Evolutionary conservation across 2,797 vertebrate species (phyloP).

Genomic region (Anolis apletophallus): DNA sequence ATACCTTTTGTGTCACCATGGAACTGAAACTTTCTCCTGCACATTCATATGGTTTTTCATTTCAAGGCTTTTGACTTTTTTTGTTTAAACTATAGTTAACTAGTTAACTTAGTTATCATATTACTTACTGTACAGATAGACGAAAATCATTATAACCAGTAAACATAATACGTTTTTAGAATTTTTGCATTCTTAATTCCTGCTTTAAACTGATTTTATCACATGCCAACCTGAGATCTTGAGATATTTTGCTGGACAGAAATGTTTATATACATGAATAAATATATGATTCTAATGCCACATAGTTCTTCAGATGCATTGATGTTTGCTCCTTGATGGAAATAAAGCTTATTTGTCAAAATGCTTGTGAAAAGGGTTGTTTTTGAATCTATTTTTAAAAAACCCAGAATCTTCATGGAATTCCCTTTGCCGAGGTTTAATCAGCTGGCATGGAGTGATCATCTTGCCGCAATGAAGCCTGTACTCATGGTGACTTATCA

Average conservation of each 20-base stretch:
- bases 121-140: no score
- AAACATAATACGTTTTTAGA: no score
- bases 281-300: background rate
- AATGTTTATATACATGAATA: no score
- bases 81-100: no score
- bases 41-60: background rate
- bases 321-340: background rate
- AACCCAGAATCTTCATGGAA: background rate
- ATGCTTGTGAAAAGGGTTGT: background rate
- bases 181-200: no score
- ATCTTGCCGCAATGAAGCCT: background rate
- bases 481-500: background rate
- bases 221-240: no score
- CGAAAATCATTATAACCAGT: no score
- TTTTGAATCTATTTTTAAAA: background rate
- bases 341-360: background rate
- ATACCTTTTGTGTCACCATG: background rate
- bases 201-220: no score
- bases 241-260: no score
- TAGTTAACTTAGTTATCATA: no score
- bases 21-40: background rate
- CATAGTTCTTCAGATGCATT: background rate
- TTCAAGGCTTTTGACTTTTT: background rate
- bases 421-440: background rate
- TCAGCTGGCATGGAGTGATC: background rate